These are phyloP conservation scores for Gymnocephalus cernua DNA, from an alignment of 2,113 vertebrate genomes.

Conservation along the genomic window DNA sequence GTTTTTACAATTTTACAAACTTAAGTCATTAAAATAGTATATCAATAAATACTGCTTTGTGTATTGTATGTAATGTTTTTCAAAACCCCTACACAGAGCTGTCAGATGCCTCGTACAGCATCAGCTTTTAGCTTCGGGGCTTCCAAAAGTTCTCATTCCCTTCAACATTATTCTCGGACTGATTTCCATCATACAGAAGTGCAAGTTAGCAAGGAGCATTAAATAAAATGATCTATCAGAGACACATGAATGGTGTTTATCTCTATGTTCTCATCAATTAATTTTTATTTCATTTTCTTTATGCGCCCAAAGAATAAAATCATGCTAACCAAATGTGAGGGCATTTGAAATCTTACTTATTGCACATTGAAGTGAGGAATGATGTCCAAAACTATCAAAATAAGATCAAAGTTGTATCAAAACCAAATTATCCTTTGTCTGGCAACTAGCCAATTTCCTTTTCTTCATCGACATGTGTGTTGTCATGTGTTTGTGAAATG, in stretches of 20 bases:
- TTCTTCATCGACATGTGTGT: background rate
- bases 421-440: background rate
- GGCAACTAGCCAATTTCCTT: background rate
- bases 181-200: constrained; percentile 3
- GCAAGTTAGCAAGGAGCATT: background rate
- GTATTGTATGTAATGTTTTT: background rate
- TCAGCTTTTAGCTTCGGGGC: background rate
- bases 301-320: background rate
- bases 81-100: background rate
- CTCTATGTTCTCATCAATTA: background rate
- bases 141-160: background rate
- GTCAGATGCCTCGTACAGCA: background rate
- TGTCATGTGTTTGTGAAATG: constrained; percentile 14
- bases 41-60: background rate
- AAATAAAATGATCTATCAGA: background rate
- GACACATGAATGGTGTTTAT: background rate
- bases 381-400: background rate
- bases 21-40: background rate
- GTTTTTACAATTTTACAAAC: background rate
- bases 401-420: background rate
- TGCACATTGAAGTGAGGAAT: background rate
- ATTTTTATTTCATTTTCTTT: background rate
- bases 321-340: background rate
- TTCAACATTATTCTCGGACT: background rate
- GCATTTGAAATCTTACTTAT: background rate